phyloP scores from a whole-genome alignment of 2,888 invertebrate genomes.

The Sinohyriopsis cumingii region DNA sequence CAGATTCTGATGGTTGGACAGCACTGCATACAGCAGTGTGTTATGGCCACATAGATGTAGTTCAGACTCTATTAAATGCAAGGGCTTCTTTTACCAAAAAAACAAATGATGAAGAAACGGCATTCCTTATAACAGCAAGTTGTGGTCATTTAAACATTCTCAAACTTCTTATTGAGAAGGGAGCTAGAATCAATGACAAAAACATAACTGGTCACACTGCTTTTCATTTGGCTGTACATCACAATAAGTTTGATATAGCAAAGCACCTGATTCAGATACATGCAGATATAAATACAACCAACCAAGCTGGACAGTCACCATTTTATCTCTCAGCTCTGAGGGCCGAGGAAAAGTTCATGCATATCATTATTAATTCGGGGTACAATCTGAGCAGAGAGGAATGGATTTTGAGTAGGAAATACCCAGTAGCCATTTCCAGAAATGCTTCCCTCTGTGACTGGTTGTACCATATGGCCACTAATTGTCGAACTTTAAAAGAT shows the following conservation, averaged over 20 bases:
- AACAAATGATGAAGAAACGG: constrained; percentile 56
- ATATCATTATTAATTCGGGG: constrained; percentile 52
- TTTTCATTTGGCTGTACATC: constrained; percentile 59
- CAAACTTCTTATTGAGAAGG: constrained; percentile 42
- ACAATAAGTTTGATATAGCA: constrained; percentile 53
- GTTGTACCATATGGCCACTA: constrained; percentile 31
- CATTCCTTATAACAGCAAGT: constrained; percentile 62
- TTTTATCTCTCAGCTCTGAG: constrained; percentile 55
- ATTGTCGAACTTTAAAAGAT: constrained; percentile 38
- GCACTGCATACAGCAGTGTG: constrained; percentile 64
- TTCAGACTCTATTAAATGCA: constrained; percentile 47
- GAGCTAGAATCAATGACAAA: constrained; percentile 42
- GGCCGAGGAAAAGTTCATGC: constrained; percentile 41
- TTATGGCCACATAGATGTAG: constrained; percentile 54
- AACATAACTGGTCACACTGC: constrained; percentile 58
- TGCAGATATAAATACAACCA: constrained; percentile 52
- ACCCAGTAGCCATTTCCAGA: constrained; percentile 37
- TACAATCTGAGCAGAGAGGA: constrained; percentile 49
- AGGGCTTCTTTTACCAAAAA: constrained; percentile 49
- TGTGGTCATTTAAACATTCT: constrained; percentile 51
- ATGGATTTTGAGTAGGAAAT: constrained; percentile 44
- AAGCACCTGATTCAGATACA: constrained; percentile 52
- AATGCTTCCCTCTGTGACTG: constrained; percentile 29
- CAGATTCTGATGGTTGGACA: constrained; percentile 65
- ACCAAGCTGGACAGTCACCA: constrained; percentile 46